These are phyloP conservation scores for Xenentodon cancila DNA, from an alignment of 2,797 vertebrate species.

Conservation along the genomic window DNA sequence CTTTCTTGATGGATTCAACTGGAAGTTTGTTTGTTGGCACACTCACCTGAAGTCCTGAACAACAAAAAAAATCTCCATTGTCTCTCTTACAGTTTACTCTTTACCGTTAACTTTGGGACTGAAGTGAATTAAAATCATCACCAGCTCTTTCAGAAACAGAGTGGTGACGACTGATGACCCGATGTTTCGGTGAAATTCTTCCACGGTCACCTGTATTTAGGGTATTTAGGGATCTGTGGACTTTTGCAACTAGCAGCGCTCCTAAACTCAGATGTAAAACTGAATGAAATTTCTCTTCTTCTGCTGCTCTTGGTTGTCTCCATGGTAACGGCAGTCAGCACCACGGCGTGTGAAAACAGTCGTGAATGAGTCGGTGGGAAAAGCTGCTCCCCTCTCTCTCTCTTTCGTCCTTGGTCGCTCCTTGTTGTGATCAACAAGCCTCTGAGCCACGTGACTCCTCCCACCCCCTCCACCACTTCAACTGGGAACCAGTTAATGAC, in stretches of 20 bases:
- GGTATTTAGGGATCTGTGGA: too few species aligned
- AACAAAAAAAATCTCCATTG: too few species aligned
- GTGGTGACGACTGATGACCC: too few species aligned
- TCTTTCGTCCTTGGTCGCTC: conserved; percentile 38
- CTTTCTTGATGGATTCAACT: too few species aligned
- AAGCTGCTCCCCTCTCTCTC: conserved; percentile 25
- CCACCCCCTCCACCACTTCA: neutral
- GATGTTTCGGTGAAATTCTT: too few species aligned
- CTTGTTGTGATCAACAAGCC: conserved; percentile 65
- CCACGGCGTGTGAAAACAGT: conserved; percentile 47
- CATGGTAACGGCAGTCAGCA: conserved; percentile 44
- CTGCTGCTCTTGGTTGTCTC: conserved; percentile 26
- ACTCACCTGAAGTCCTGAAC: too few species aligned
- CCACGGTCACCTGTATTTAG: too few species aligned
- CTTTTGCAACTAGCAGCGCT: neutral
- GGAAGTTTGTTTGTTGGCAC: too few species aligned
- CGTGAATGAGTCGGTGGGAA: conserved; percentile 69
- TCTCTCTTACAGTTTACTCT: too few species aligned
- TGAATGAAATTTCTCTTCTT: conserved; percentile 2
- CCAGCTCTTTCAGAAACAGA: too few species aligned
- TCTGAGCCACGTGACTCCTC: conserved; percentile 42
- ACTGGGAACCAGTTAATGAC: conserved; percentile 57
- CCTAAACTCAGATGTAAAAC: neutral
- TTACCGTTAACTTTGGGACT: too few species aligned
- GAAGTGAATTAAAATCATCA: too few species aligned